Conservation (phyloP, 2,113 vertebrate species). For the Egretta garzetta region DNA sequence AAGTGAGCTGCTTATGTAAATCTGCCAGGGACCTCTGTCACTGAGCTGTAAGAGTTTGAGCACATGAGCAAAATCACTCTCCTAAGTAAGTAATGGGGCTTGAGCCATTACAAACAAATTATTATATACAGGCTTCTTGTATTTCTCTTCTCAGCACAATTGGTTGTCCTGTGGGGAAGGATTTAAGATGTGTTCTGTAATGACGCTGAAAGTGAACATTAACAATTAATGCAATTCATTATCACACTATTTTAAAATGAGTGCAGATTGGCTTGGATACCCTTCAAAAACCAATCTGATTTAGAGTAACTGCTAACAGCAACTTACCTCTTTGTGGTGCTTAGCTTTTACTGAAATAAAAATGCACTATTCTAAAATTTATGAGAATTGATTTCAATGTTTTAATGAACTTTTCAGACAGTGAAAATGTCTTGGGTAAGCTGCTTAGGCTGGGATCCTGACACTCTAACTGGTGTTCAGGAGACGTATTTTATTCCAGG, state of each 20-base stretch:
- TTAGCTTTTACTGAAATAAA: constrained; percentile 49
- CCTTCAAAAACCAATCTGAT: not conserved
- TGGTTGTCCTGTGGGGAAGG: not conserved
- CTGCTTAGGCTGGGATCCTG: not conserved
- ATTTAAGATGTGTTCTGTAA: not conserved
- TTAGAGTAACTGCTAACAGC: constrained; percentile 2
- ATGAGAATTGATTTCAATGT: constrained; percentile 1
- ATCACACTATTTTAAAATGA: constrained; percentile 18
- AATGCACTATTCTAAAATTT: constrained; percentile 1
- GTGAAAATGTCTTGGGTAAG: not conserved
- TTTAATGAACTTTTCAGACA: constrained; percentile 45
- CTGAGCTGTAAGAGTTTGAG: not conserved
- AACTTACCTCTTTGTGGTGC: not conserved
- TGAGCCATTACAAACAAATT: not conserved
- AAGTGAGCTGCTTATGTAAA: not conserved
- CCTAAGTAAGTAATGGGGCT: not conserved
- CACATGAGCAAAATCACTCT: not conserved
- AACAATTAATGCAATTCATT: constrained; percentile 69
- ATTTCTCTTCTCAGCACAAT: not conserved
- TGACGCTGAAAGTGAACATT: constrained; percentile 22
- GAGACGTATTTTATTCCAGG: not conserved
- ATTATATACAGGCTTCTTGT: not conserved
- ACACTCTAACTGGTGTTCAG: not conserved
- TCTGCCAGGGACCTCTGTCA: not conserved
- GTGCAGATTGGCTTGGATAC: constrained; percentile 4